Conservation (phyloP, 2,888 invertebrate species). For the Therioaphis trifolii region DNA sequence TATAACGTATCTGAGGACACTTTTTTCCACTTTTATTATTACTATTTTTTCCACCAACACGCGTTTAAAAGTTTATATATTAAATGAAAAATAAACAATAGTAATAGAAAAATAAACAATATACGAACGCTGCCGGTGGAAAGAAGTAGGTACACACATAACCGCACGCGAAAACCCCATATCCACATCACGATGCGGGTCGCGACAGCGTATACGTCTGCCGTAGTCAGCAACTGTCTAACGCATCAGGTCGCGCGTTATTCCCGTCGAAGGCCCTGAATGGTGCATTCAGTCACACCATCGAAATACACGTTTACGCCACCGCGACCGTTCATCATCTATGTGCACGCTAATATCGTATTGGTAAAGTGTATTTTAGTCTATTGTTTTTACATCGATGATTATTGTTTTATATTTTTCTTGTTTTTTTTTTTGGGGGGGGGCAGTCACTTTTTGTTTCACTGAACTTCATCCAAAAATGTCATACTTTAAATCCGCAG, state of each 20-base stretch:
- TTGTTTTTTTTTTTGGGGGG: too few relatives aligned
- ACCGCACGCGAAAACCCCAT: neutral
- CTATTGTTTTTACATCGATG: too few relatives aligned
- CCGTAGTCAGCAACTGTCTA: neutral
- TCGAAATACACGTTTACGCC: neutral
- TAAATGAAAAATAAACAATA: constrained; percentile 54
- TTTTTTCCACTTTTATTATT: neutral
- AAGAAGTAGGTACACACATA: neutral
- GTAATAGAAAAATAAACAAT: constrained; percentile 33
- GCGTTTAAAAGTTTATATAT: constrained; percentile 35
- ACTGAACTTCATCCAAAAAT: too few relatives aligned
- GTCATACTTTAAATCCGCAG: too few relatives aligned
- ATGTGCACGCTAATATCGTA: too few relatives aligned
- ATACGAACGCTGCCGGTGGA: neutral
- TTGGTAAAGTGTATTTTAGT: too few relatives aligned
- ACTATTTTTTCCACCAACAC: neutral
- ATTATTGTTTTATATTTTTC: too few relatives aligned
- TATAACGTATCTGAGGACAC: neutral
- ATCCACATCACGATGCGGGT: neutral
- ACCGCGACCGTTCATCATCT: neutral
- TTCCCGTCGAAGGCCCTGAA: neutral
- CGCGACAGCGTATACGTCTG: neutral
- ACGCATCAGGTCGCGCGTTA: neutral
- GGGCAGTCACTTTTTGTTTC: too few relatives aligned
- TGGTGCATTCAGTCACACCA: neutral